These are phyloP conservation scores for Lasioglossum oenotherae DNA, from an alignment of 2,888 invertebrate genomes.

Conservation along the genomic window DNA sequence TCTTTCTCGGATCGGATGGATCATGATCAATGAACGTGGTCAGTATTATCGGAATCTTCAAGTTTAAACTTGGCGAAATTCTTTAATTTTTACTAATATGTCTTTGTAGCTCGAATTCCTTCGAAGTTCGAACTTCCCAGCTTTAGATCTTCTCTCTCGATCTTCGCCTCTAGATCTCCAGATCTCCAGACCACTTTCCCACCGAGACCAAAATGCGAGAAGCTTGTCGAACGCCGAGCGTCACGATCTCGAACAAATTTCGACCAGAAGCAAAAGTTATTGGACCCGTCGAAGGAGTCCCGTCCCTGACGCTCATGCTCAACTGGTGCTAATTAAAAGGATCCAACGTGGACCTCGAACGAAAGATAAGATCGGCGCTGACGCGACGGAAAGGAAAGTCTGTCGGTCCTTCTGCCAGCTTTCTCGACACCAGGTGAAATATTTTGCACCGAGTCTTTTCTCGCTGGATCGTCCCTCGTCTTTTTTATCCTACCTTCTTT, in stretches of 20 bases:
- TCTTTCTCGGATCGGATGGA: neutral
- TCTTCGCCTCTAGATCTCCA: neutral
- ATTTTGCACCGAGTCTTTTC: conserved; percentile 61
- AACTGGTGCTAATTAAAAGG: conserved; percentile 82
- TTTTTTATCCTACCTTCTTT: neutral
- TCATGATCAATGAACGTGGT: neutral
- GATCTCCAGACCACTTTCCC: neutral
- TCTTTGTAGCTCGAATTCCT: neutral
- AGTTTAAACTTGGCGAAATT: neutral
- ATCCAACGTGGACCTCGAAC: conserved; percentile 71
- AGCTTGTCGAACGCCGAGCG: conserved; percentile 59
- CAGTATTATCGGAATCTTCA: neutral
- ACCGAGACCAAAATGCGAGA: conserved; percentile 40
- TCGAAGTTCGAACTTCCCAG: neutral
- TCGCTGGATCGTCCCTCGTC: neutral
- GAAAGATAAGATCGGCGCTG: conserved; percentile 76
- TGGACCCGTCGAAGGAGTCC: conserved; percentile 40
- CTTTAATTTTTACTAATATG: neutral
- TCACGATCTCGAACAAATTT: conserved; percentile 52
- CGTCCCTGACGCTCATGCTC: conserved; percentile 70
- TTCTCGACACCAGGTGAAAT: conserved; percentile 66
- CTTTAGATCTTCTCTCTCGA: neutral
- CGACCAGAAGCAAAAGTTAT: conserved; percentile 56
- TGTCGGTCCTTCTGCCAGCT: conserved; percentile 31
- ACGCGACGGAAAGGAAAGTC: conserved; percentile 70